Evolutionary conservation across 2,888 invertebrate genomes (phyloP).

Genomic region (Hartigia nigra): DNA sequence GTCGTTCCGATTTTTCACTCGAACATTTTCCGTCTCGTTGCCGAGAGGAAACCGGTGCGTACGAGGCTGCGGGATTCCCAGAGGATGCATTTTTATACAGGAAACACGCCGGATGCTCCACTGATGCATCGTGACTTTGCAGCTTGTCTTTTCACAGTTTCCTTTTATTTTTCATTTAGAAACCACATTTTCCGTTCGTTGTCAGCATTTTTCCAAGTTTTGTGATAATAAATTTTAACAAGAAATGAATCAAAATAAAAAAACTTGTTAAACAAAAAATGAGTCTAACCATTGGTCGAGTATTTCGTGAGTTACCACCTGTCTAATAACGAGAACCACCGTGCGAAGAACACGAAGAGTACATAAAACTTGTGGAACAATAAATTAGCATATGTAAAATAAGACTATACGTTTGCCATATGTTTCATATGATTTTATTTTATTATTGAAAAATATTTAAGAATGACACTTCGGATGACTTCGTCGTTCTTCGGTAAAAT

Average conservation of each 20-base stretch:
- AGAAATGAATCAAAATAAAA: too few species aligned
- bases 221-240: not conserved
- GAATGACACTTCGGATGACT: not conserved
- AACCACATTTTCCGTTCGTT: not conserved
- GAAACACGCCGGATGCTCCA: slow-evolving; percentile 17
- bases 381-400: not conserved
- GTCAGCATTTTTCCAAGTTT: not conserved
- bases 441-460: too few species aligned
- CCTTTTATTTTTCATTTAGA: not conserved
- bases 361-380: not conserved
- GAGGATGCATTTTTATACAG: slow-evolving; percentile 10
- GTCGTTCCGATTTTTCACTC: not conserved
- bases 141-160: not conserved
- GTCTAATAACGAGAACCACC: not conserved
- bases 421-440: not conserved
- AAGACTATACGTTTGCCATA: not conserved
- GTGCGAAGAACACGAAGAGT: not conserved
- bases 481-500: not conserved
- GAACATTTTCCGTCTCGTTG: not conserved
- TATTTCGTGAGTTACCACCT: not conserved
- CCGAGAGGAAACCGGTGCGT: not conserved
- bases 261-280: not conserved
- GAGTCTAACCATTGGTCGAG: not conserved
- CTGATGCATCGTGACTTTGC: slow-evolving; percentile 15
- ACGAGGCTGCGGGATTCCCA: slow-evolving; percentile 2